Percentiles rank a stretch among this genome's conserved stretches.
phyloP scores from a whole-genome alignment of 1,140 invertebrate species.

The Drosophila rufa region DNA sequence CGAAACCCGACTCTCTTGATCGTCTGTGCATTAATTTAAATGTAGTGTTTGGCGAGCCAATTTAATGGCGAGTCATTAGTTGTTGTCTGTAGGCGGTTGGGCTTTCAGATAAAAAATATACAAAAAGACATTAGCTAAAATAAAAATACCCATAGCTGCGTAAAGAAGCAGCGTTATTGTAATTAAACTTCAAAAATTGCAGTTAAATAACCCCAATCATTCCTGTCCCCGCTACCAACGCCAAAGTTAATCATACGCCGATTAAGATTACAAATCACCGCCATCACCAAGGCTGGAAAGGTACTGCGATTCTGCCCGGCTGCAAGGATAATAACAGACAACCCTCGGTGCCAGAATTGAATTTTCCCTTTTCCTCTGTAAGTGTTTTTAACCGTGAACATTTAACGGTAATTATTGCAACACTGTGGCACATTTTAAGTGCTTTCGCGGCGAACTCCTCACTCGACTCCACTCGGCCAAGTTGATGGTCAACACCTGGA shows the following conservation, averaged over 20 bases:
- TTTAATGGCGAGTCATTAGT: conserved; percentile 73
- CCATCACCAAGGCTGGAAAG: conserved; percentile 57
- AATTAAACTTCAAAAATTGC: neutral
- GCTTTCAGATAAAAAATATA: neutral
- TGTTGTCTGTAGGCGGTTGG: conserved; percentile 25
- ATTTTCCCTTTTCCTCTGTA: conserved; percentile 20
- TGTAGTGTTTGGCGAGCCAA: conserved; percentile 66
- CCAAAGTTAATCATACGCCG: conserved; percentile 76
- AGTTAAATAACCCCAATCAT: conserved; percentile 1
- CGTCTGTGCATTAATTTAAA: conserved; percentile 73
- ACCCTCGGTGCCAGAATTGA: conserved; percentile 53
- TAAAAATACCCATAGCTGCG: neutral
- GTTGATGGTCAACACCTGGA: conserved; percentile 53
- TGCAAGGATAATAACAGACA: conserved; percentile 72
- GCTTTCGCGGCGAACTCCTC: conserved; percentile 33
- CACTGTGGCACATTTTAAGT: conserved; percentile 83
- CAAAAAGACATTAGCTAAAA: neutral
- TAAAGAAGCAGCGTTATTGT: neutral
- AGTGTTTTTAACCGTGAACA: conserved; percentile 79
- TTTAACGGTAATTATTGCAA: conserved; percentile 83
- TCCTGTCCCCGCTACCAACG: neutral
- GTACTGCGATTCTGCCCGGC: conserved; percentile 24
- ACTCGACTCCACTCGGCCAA: conserved; percentile 17
- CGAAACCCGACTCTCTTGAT: conserved; percentile 17
- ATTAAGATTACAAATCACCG: conserved; percentile 81